Evolutionary conservation across 2,797 vertebrate species (phyloP).

Genomic region (Synanceia verrucosa): DNA sequence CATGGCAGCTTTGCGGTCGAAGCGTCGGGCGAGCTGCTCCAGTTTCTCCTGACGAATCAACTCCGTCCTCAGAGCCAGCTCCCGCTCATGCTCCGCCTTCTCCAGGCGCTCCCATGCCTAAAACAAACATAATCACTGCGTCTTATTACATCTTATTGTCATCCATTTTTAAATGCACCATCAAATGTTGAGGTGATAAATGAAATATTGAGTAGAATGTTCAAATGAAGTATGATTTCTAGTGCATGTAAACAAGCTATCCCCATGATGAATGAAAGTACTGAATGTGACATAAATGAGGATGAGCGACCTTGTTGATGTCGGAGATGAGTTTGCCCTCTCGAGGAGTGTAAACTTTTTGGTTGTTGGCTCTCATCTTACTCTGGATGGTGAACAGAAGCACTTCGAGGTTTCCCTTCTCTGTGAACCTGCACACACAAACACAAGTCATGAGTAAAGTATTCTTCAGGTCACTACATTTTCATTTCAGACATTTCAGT

Average conservation of each 20-base stretch:
- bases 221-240: neutral
- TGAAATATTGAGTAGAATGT: neutral
- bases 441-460: neutral
- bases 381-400: conserved; percentile 98
- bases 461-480: neutral
- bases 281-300: neutral
- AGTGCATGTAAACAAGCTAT: no score
- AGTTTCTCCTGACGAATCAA: conserved; percentile 98
- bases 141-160: neutral
- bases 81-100: conserved; percentile 97
- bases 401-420: conserved; percentile 97
- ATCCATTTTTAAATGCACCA: neutral
- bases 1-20: conserved; percentile 97
- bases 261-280: neutral
- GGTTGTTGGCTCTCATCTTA: conserved; percentile 98
- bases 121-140: conserved; percentile 1
- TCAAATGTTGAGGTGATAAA: neutral
- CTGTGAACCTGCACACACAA: conserved; percentile 87
- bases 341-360: conserved; percentile 95
- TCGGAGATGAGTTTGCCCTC: conserved; percentile 98
- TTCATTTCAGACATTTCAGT: neutral
- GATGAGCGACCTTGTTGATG: conserved; percentile 89
- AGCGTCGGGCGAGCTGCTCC: conserved; percentile 96
- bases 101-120: conserved; percentile 99
- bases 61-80: conserved; percentile 95